Evolutionary conservation across 2,888 invertebrate genomes (phyloP), one percentile per base, ranked within the genome.

Genomic region (Clepsis dumicolana): DNA sequence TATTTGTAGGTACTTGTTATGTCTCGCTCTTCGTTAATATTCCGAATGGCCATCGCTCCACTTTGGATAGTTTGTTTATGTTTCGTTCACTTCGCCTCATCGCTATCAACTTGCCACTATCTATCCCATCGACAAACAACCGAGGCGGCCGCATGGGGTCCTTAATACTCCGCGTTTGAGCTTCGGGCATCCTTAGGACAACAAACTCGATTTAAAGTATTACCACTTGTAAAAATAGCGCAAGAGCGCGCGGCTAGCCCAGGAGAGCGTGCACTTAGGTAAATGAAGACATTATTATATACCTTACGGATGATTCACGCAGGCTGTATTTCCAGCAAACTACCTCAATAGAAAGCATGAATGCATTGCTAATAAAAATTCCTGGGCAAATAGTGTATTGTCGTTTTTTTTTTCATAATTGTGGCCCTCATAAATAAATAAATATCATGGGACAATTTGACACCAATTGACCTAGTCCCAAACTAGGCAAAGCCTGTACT

Each of bases 71-170:
- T 81, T 81, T 88, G 83, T 87, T 86, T 87, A 86, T 79, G 72
- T 75, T 78, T 74, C 78, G 66, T 77, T 80, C 76, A 73, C 72
- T 72, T 8, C 52, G 38, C 72, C 75, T 79, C 81, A 75, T 83
- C 82, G 78, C 80, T 78, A 78, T 77, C 80, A 53, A 41, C 60
- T 70, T 78, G 77, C 79, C 73, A 71, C 83, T 82, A 83, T 84
- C 82, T 79, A 79, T 84, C 79, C 81, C 79, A 78, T 86, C 86
- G 88, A 87, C 87, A 90, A 84, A 85, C 79, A 82, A 75, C 48
- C 14, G n/a, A 25, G 65, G 38, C 35, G 27, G 60, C 50, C 35
- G 57, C 59, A 65, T 29, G 18, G 61, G 32, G 24, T 21, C 44
- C 61, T 41, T 35, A 32, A 48, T 38, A 38, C 16, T 29, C 25